Evolutionary conservation across 2,113 vertebrate species (phyloP), one percentile per base, ranked within the genome.

Genomic region (Oreochromis spilurus): DNA sequence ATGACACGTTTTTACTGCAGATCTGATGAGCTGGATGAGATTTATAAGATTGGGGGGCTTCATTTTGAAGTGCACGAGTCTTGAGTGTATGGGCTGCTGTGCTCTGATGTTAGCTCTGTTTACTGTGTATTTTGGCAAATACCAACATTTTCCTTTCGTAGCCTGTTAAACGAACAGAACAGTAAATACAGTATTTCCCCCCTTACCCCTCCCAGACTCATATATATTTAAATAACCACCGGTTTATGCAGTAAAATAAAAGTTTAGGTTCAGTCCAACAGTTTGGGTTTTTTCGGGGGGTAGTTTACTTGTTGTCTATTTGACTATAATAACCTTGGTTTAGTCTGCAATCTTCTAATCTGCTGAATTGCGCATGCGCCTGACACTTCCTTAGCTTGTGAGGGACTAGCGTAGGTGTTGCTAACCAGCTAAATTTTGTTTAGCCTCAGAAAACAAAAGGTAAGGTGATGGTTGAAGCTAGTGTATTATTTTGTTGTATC

Each of bases 191-290:
- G 65, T 24, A 70, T 24, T 70, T 70, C 9, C 67, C n/a, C 36
- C 12, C 12, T 70, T 40, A 43, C n/a, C 1, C 38, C 13, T 45
- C 38, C 2, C 38, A 38, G 4, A 40, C n/a, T 0, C 10, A 0
- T 1, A 40, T 48, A 26, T 48, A 48, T 31, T 75, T 17, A 48
- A 29, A 29, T 29, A 48, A 45, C 0, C 9, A 7, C 40, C 24
- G 6, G 70, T 29, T 48, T 48, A 5, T 75, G 70, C 43, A 17
- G 40, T 19, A 48, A 29, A 75, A 19, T 29, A 29, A 17, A 48
- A 48, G 43, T 75, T 48, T 7, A 5, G 24, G 9, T 48, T 72
- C 14, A 43, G 2, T 24, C 0, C 12, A 45, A 10, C 21, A 10
- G 12, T 13, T 11, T n/a, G 2, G 0, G 3, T 13, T 65, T 67